phyloP scores from a whole-genome alignment of 2,888 invertebrate species.

The Augochlorella aurata region DNA sequence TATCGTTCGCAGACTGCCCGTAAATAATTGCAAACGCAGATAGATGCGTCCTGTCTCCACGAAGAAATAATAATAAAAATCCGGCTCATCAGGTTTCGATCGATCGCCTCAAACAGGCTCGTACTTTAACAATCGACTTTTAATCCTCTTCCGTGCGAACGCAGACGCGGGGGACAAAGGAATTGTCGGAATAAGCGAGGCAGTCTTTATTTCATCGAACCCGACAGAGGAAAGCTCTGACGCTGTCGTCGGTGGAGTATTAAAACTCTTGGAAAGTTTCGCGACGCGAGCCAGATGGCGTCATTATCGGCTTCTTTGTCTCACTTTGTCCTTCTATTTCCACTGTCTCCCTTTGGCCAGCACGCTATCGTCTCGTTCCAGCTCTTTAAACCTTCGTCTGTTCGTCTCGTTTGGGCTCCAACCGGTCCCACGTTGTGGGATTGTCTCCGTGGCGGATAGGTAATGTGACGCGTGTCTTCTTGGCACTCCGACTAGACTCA shows the following conservation, averaged over 20 bases:
- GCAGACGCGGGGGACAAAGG: constrained; percentile 53
- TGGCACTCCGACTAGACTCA: constrained; percentile 60
- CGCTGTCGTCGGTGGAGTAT: constrained; percentile 68
- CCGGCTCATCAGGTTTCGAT: constrained; percentile 9
- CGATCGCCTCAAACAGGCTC: constrained; percentile 25
- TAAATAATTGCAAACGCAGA: neutral
- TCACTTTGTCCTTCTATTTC: constrained; percentile 44
- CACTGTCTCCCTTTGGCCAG: constrained; percentile 21
- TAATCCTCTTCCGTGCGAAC: constrained; percentile 54
- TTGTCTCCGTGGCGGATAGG: constrained; percentile 67
- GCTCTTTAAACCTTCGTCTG: neutral
- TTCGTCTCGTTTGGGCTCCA: no score
- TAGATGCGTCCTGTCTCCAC: neutral
- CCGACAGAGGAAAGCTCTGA: constrained; percentile 50
- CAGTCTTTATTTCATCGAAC: constrained; percentile 64
- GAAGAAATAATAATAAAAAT: neutral
- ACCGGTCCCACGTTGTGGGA: constrained; percentile 47
- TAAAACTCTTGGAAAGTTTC: constrained; percentile 78
- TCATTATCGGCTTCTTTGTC: constrained; percentile 76
- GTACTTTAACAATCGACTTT: constrained; percentile 51
- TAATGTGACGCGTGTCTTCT: constrained; percentile 75
- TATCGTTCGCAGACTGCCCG: neutral
- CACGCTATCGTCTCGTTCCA: constrained; percentile 34
- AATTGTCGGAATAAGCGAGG: constrained; percentile 63
- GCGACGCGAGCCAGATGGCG: constrained; percentile 77